phyloP scores from a whole-genome alignment of 2,797 vertebrate species.

The Hemibagrus guttatus region DNA sequence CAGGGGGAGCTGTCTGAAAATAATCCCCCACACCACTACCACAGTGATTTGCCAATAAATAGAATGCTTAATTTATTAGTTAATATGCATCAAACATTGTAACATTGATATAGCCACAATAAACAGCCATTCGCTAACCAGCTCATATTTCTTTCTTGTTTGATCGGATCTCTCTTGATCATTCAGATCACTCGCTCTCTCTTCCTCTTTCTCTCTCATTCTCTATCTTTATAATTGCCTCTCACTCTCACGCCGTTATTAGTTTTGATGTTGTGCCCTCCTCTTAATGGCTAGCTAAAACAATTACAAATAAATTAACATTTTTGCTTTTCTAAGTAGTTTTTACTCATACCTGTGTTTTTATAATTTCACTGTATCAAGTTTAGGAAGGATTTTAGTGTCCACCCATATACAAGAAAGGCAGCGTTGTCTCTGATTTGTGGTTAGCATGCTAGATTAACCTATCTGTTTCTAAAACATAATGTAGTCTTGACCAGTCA shows the following conservation, averaged over 20 bases:
- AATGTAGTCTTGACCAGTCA: neutral
- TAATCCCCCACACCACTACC: neutral
- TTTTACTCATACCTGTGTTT: neutral
- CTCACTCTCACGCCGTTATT: neutral
- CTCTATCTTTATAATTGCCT: neutral
- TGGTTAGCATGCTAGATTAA: neutral
- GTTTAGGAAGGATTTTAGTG: neutral
- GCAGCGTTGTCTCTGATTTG: neutral
- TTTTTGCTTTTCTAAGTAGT: neutral
- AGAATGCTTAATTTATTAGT: neutral
- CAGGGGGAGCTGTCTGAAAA: neutral
- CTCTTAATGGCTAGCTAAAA: neutral
- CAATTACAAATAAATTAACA: neutral
- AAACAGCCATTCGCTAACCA: too few relatives aligned
- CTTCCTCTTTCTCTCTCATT: neutral
- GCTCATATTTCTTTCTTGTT: neutral
- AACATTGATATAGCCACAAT: too few relatives aligned
- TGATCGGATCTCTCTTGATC: neutral
- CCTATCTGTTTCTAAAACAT: neutral
- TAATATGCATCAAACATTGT: neutral
- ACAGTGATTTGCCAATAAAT: neutral
- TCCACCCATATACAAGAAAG: neutral
- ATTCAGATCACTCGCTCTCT: neutral
- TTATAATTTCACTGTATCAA: neutral
- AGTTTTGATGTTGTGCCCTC: neutral